These are phyloP conservation scores for Ariopsis seemanni DNA, from an alignment of 2,113 vertebrate genomes.

Conservation along the genomic window DNA sequence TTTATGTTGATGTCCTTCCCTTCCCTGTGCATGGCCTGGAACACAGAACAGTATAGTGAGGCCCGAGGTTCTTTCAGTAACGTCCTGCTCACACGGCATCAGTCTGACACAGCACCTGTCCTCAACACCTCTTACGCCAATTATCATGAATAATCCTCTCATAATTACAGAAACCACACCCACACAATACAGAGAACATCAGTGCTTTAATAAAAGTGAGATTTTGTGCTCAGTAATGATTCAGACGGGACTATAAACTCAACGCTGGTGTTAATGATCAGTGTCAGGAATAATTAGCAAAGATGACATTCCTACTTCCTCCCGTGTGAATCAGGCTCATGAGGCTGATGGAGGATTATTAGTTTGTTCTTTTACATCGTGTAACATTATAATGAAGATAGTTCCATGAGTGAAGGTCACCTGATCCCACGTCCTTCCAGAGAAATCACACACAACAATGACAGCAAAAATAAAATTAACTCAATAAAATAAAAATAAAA, in stretches of 20 bases:
- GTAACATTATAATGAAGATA: neutral
- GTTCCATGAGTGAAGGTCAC: neutral
- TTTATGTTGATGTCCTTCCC: conserved; percentile 90
- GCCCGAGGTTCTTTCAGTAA: no score
- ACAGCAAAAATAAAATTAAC: neutral
- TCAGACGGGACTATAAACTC: neutral
- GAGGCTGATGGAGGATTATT: neutral
- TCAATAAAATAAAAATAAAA: no score
- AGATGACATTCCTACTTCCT: neutral
- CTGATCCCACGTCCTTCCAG: neutral
- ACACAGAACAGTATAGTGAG: neutral
- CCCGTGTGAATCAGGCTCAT: neutral
- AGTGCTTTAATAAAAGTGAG: neutral
- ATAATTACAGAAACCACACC: neutral
- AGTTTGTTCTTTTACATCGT: neutral
- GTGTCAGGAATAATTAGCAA: neutral
- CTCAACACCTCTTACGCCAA: neutral
- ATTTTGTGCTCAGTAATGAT: neutral
- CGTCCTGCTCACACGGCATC: neutral
- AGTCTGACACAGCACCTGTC: neutral
- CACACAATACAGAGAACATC: neutral
- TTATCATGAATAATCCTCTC: neutral
- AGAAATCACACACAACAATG: neutral
- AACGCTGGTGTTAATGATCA: neutral
- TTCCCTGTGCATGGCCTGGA: conserved; percentile 86